Base-by-base conservation (phyloP, 2,888 invertebrate genomes). In the Hemicrepidius hirtus region DNA sequence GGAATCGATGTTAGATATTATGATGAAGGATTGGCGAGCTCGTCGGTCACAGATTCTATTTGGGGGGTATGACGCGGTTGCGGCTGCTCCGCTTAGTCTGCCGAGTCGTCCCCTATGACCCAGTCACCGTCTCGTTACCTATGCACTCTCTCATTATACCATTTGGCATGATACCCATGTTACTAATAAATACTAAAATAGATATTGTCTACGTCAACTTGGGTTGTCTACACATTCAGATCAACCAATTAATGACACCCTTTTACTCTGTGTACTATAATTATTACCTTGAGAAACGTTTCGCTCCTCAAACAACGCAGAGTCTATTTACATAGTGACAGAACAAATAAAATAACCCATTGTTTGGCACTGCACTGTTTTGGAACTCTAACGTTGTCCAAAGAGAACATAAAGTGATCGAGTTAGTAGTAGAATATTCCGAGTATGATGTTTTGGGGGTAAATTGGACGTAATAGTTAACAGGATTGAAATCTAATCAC, bases 181-280 rank as follows among this genome's bases (percentile, higher is more conserved):
- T 82, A 82, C 79, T 81, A 81, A 82, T 80, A 78, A 76, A 71
- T 71, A 76, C 80, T 71, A 71, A 81, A 82, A 82, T 82, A 82
- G 79, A 78, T 75, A 53, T 44, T 63, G 75, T 78, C 69, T 74
- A 70, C 71, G 73, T 71, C 70, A 73, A 75, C 69, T 70, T 71
- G 63, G 55, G 20, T 41, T 63, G 69, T 69, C 63, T 50, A 35
- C 69, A 63, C 63, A 53, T 69, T 69, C 35, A 68, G 40, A 69
- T 63, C 63, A 55, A 41, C 49, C 24, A 46, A 68, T 62, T 62
- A 67, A 67, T 67, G 59, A 57, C 66, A 57, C 37, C 21, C 28
- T 66, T 44, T 37, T 41, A 1, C 28, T n/a, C n/a, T 53, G 28
- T 21, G 40, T 41, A 44, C 55, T 55, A 32, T 37, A 55, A 66